phyloP scores from a whole-genome alignment of 2,888 invertebrate genomes.

The Callinectes sapidus region DNA sequence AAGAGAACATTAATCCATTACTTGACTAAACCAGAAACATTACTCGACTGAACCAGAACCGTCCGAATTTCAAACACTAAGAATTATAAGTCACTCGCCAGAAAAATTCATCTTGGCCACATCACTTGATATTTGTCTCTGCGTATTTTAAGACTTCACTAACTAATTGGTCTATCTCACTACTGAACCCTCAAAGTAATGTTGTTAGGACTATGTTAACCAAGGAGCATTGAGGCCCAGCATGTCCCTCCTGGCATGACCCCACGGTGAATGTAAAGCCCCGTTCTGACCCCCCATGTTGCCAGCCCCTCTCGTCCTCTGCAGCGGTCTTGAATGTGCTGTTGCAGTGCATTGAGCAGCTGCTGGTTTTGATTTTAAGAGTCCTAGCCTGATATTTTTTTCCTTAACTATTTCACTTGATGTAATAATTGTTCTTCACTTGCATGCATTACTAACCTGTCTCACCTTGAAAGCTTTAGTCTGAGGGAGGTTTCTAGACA shows the following conservation, averaged over 20 bases:
- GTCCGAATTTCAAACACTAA: too few species aligned
- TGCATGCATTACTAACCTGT: slow-evolving; percentile 23
- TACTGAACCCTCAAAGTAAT: neutral
- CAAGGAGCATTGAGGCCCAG: neutral
- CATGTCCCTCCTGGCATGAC: slow-evolving; percentile 7
- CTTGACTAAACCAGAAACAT: too few species aligned
- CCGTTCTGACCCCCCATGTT: neutral
- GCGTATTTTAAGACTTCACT: neutral
- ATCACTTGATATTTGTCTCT: neutral
- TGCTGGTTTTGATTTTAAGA: neutral
- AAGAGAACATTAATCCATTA: too few species aligned
- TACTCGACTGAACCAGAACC: too few species aligned
- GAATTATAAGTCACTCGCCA: too few species aligned
- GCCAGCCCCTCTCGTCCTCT: neutral
- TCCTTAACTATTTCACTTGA: neutral
- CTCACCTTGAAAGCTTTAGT: neutral
- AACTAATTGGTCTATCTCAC: neutral
- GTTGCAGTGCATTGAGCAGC: neutral
- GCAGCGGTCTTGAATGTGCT: neutral
- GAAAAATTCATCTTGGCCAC: too few species aligned
- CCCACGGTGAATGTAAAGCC: neutral
- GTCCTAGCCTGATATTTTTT: neutral
- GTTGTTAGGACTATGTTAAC: neutral
- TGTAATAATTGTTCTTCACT: neutral
- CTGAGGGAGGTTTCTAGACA: too few species aligned